phyloP scores from a whole-genome alignment of 2,888 invertebrate species.

The Thymelicus sylvestris region DNA sequence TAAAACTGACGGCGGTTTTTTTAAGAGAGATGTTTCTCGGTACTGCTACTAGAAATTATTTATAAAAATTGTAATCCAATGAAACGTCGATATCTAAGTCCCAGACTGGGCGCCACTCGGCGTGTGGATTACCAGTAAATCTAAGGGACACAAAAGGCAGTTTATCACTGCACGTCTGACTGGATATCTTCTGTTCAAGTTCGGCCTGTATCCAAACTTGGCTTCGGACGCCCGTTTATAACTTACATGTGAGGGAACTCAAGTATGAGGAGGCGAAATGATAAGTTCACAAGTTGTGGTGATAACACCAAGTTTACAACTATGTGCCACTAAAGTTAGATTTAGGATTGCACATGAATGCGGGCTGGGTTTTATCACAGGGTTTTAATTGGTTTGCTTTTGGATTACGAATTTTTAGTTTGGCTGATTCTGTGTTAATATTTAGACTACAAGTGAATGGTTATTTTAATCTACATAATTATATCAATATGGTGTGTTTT shows the following conservation, averaged over 20 bases:
- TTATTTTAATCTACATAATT: too few species aligned
- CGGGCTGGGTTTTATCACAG: not conserved
- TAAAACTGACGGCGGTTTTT: too few species aligned
- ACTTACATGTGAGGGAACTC: constrained; percentile 36
- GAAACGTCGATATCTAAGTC: not conserved
- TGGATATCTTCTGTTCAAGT: constrained; percentile 64
- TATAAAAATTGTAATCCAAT: too few species aligned
- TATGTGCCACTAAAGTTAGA: constrained; percentile 21
- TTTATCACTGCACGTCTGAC: constrained; percentile 71
- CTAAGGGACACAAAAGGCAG: constrained; percentile 71
- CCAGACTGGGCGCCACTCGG: constrained; percentile 56
- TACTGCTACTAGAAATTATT: too few species aligned
- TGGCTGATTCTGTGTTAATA: too few species aligned
- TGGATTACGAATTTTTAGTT: not conserved
- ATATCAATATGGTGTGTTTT: too few species aligned
- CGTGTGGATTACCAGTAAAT: constrained; percentile 63
- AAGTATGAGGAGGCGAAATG: constrained; percentile 27
- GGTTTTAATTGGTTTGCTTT: not conserved
- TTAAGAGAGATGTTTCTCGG: too few species aligned
- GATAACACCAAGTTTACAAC: constrained; percentile 28
- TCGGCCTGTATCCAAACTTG: constrained; percentile 57
- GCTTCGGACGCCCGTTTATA: constrained; percentile 52
- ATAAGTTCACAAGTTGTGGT: constrained; percentile 28
- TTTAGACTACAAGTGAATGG: too few species aligned
- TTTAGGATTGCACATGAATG: constrained; percentile 18